Conservation (phyloP, 2,797 vertebrate genomes). For the Aldrovandia affinis region DNA sequence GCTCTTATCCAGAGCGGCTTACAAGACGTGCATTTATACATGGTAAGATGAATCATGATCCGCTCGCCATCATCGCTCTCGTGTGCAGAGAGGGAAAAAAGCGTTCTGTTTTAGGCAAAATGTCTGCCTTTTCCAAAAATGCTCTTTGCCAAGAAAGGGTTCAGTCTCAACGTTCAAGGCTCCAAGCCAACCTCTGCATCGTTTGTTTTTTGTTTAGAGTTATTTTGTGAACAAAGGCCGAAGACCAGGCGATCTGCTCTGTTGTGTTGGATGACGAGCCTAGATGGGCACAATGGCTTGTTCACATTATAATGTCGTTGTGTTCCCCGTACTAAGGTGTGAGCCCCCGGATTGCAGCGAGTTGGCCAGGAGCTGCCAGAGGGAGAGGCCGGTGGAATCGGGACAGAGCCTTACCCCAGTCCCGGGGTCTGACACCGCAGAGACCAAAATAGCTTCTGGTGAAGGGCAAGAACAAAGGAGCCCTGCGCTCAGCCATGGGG, state of each 20-base stretch:
- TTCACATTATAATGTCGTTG: neutral
- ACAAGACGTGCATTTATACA: too few species aligned
- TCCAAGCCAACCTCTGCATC: neutral
- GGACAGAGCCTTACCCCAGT: conserved; percentile 66
- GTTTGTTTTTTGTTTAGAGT: conserved; percentile 5
- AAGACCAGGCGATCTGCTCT: too few species aligned
- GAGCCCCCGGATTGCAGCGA: conserved; percentile 60
- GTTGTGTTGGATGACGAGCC: neutral
- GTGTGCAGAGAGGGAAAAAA: neutral
- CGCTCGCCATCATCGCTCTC: too few species aligned
- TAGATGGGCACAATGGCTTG: neutral
- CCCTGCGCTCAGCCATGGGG: conserved; percentile 51
- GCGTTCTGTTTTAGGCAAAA: neutral
- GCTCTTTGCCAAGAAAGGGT: neutral
- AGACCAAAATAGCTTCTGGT: conserved; percentile 29
- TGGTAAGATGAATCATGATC: too few species aligned
- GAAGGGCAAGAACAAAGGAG: conserved; percentile 37
- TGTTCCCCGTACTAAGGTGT: conserved; percentile 41
- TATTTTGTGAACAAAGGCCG: neutral
- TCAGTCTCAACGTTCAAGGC: neutral
- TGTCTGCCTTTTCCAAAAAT: neutral
- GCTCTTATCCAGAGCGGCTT: too few species aligned
- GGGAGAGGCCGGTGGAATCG: conserved; percentile 55
- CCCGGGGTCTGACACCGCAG: conserved; percentile 47
- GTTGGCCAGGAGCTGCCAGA: conserved; percentile 53